These are phyloP conservation scores for Cylas formicarius DNA, from an alignment of 1,140 invertebrate species.

Conservation along the genomic window DNA sequence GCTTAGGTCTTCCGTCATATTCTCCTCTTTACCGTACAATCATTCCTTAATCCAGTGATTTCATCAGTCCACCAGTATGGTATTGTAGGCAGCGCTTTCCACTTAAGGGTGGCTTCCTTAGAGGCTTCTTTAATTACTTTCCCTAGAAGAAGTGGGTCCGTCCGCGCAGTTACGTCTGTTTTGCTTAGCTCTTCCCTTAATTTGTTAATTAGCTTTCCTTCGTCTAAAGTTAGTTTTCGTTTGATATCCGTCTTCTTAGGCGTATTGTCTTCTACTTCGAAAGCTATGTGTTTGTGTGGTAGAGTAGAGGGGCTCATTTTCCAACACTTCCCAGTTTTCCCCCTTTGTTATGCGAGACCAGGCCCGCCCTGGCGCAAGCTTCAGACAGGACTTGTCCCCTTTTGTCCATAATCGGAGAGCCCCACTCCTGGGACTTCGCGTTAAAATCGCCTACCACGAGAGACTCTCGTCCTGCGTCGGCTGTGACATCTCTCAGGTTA, in stretches of 20 bases:
- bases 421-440: too few relatives aligned
- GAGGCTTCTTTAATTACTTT: too few relatives aligned
- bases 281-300: neutral
- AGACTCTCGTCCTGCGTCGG: too few relatives aligned
- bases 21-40: neutral
- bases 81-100: neutral
- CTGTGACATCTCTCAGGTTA: too few relatives aligned
- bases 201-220: neutral
- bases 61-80: slow-evolving; percentile 9
- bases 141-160: too few relatives aligned
- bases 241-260: neutral
- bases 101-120: neutral
- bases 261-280: slow-evolving; percentile 8
- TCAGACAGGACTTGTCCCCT: too few relatives aligned
- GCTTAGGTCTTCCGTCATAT: neutral
- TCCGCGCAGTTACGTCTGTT: slow-evolving; percentile 6
- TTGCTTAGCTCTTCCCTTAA: slow-evolving; percentile 5
- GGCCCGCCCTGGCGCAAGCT: too few relatives aligned
- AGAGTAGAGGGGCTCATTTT: too few relatives aligned
- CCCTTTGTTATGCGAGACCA: too few relatives aligned
- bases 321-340: too few relatives aligned
- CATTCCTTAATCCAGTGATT: slow-evolving; percentile 4
- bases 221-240: neutral
- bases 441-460: too few relatives aligned
- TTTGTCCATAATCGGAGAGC: too few relatives aligned